Evolutionary conservation across 2,797 vertebrate species (phyloP), one percentile per base, ranked within the genome.

Genomic region (Sebastes vulpes): DNA sequence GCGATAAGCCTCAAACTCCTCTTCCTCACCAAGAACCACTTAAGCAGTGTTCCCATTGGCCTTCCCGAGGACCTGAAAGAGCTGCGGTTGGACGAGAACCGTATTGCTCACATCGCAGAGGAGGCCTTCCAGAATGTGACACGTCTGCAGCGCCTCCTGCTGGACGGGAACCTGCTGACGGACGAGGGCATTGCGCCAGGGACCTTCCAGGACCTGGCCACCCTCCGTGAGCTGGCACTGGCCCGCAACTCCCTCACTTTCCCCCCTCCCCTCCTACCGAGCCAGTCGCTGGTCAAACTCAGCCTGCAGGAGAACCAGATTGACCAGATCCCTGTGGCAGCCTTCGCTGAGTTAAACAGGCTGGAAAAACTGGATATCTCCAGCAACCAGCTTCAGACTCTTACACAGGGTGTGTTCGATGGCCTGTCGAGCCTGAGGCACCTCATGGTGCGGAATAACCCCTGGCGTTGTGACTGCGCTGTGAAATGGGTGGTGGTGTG

Each of bases 261-360:
- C 60, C 98, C 98, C 8, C 99, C 99, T 79, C 96, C 97, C 0
- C 97, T 98, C 35, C 96, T 99, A 63, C 98, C 98, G 20, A 96
- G 97, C 48, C 95, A 95, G 69, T 96, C 98, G 9, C 96, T 99
- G 84, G 88, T 97, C 82, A 97, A 96, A 84, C 97, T 99, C 38
- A 98, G 96, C 89, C 92, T 99, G 73, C 98, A 99, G 93, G 99
- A 99, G 89, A 99, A 99, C 96, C 98, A 99, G 96, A 98, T 99
- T 65, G 93, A 96, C 90, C 96, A 97, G 91, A 98, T 99, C 94
- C 97, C 98, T 3, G 93, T 98, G 88, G 96, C 95, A 1, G 97
- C 97, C 84, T 99, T 99, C 57, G 92, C 96, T 7, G 96, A 94
- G 10, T 96, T 99, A 21, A 97, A 93, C 29, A 96, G 95, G 89